Percentiles rank a stretch among this genome's conserved stretches.
Evolutionary conservation across 2,888 invertebrate species (phyloP).

Genomic region (Perizoma affinitatum): DNA sequence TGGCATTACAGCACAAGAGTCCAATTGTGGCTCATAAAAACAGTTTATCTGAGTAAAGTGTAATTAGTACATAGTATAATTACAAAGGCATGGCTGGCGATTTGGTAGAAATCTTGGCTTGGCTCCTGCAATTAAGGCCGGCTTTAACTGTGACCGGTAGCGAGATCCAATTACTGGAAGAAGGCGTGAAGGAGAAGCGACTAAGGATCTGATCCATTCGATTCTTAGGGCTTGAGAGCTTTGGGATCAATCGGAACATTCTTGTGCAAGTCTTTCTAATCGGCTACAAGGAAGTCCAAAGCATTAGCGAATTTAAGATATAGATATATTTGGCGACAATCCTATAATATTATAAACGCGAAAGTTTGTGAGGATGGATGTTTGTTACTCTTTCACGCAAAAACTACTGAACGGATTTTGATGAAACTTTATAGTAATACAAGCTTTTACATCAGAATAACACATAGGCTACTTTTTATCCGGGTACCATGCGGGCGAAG

Average conservation of each 20-base stretch:
- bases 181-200: conserved; percentile 43
- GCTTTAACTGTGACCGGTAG: conserved; percentile 64
- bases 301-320: no score
- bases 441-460: no score
- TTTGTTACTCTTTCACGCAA: no score
- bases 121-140: conserved; percentile 72
- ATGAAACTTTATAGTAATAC: no score
- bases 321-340: no score
- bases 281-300: no score
- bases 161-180: conserved; percentile 67
- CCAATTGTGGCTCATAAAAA: conserved; percentile 51
- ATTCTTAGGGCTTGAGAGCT: background rate
- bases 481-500: no score
- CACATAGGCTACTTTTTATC: no score
- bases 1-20: conserved; percentile 13
- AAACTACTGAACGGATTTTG: no score
- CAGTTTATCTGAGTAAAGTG: conserved; percentile 66
- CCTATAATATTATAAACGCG: no score
- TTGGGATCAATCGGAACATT: background rate
- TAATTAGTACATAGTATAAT: conserved; percentile 80
- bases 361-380: no score
- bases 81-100: conserved; percentile 60
- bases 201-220: conserved; percentile 19
- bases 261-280: background rate
- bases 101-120: conserved; percentile 74